These are phyloP conservation scores for Luidia sarsii DNA, from an alignment of 53 echinoderm and acorn worm genomes.

Conservation along the genomic window DNA sequence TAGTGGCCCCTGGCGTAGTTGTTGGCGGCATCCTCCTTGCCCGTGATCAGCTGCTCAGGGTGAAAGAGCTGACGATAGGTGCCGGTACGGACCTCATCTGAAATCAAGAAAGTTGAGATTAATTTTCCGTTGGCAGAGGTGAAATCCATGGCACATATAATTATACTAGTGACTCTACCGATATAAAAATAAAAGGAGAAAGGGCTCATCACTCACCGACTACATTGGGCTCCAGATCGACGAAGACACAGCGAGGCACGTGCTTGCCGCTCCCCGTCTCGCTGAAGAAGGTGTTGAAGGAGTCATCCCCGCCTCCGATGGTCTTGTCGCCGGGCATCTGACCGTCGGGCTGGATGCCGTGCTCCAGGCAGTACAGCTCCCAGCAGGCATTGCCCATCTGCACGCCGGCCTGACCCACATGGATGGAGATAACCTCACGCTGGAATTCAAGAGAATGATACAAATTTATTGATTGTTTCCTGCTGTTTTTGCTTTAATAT, in stretches of 20 bases:
- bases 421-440: slow-evolving; percentile 72
- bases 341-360: slow-evolving; percentile 91
- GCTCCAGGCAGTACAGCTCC: slow-evolving; percentile 89
- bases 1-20: slow-evolving; percentile 80
- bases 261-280: slow-evolving; percentile 53
- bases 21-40: slow-evolving; percentile 70
- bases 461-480: no score
- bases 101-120: not conserved
- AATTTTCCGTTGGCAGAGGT: not conserved
- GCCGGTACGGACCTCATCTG: slow-evolving; percentile 42
- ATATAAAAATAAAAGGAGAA: not conserved
- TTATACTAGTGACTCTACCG: not conserved
- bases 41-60: slow-evolving; percentile 71
- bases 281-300: slow-evolving; percentile 66
- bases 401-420: slow-evolving; percentile 90
- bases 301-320: slow-evolving; percentile 53
- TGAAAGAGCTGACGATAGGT: slow-evolving; percentile 75
- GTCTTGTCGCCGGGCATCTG: slow-evolving; percentile 94
- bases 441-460: not conserved
- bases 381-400: slow-evolving; percentile 95
- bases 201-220: not conserved
- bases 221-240: slow-evolving; percentile 51
- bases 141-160: not conserved
- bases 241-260: slow-evolving; percentile 41
- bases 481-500: slow-evolving; percentile 68